A percentile compares a stretch with the other conserved stretches of the same genome.
phyloP scores from a whole-genome alignment of 1,140 invertebrate genomes.

The Drosophila simulans region DNA sequence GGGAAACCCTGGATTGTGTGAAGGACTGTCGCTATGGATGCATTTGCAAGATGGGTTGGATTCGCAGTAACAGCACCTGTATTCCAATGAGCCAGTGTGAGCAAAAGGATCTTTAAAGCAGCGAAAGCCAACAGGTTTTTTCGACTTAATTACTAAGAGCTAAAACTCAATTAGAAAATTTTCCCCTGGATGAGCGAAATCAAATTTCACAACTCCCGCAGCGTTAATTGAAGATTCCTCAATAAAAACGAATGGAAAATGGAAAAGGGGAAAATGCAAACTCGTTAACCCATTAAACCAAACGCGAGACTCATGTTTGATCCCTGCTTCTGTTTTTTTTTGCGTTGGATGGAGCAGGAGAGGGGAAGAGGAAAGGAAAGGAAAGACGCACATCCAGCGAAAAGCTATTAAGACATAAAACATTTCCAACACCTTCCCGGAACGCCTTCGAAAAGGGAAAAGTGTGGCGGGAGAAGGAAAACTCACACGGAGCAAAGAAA shows the following conservation, averaged over 20 bases:
- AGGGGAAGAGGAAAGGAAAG: background rate
- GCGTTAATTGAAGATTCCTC: slow-evolving; percentile 74
- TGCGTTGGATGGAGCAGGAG: background rate
- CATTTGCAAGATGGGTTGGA: background rate
- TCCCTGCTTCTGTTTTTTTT: slow-evolving; percentile 32
- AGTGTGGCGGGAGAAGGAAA: background rate
- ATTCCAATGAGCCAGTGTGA: background rate
- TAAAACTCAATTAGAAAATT: slow-evolving; percentile 57
- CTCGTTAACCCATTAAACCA: slow-evolving; percentile 73
- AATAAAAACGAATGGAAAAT: slow-evolving; percentile 40
- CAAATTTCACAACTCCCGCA: slow-evolving; percentile 72
- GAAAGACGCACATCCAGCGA: slow-evolving; percentile 26
- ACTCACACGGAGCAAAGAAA: slow-evolving; percentile 2
- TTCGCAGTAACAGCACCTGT: background rate
- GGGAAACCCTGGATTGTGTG: background rate
- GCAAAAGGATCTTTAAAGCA: background rate
- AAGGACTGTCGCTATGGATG: background rate
- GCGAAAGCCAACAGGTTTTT: slow-evolving; percentile 5
- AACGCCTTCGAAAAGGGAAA: slow-evolving; percentile 44
- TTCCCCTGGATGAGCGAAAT: slow-evolving; percentile 42
- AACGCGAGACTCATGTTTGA: slow-evolving; percentile 44
- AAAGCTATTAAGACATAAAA: slow-evolving; percentile 79
- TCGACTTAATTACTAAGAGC: slow-evolving; percentile 11
- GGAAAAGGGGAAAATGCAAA: slow-evolving; percentile 47
- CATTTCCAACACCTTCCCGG: slow-evolving; percentile 73